Evolutionary conservation across 2,888 invertebrate genomes (phyloP).

Genomic region (Criorhina ranunculi): DNA sequence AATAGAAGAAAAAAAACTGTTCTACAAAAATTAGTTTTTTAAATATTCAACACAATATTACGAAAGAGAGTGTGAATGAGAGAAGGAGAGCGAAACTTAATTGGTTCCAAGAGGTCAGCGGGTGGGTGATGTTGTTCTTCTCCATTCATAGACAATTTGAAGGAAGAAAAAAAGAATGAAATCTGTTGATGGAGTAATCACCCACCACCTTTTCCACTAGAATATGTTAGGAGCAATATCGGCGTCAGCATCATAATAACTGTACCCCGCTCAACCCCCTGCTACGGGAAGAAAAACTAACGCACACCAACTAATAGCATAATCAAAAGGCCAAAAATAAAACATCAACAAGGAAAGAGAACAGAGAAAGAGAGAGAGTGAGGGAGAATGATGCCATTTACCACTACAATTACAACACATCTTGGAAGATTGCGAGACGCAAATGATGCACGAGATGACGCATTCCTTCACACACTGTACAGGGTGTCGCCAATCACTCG

Average conservation of each 20-base stretch:
- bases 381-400: not conserved
- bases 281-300: not conserved
- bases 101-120: conserved; percentile 57
- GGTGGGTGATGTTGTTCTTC: conserved; percentile 2
- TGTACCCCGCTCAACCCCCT: conserved; percentile 23
- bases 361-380: too few relatives aligned
- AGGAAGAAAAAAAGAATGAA: conserved; percentile 5
- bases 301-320: conserved; percentile 17
- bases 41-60: conserved; percentile 17
- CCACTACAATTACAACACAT: conserved; percentile 49
- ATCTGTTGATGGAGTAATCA: conserved; percentile 56
- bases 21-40: conserved; percentile 16
- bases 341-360: not conserved
- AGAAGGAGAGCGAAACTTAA: conserved; percentile 29
- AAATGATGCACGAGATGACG: too few relatives aligned
- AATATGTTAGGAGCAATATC: conserved; percentile 49
- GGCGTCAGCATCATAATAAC: conserved; percentile 54
- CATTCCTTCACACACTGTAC: too few relatives aligned
- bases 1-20: conserved; percentile 19
- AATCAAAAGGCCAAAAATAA: conserved; percentile 68
- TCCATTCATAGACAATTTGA: not conserved
- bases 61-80: too few relatives aligned
- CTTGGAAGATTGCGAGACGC: conserved; percentile 22
- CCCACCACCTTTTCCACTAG: conserved; percentile 30
- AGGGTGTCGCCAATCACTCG: too few relatives aligned